Base-by-base conservation (phyloP, 2,888 invertebrate genomes). In the Lottia gigantea region DNA sequence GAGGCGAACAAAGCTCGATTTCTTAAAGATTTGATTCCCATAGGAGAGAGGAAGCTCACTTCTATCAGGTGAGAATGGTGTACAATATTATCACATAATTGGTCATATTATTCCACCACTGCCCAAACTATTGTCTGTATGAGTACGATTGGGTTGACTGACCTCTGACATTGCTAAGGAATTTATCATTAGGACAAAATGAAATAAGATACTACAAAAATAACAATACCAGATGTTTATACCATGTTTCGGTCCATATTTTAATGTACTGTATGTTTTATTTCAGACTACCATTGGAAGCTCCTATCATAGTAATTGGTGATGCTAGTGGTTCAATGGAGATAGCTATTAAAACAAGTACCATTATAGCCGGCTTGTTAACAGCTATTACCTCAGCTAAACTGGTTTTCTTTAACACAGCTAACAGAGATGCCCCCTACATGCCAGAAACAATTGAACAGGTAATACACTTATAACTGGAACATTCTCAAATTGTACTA, bases 261-360 rank as follows among this genome's bases (percentile, higher is more conserved):
- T n/a, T n/a, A n/a, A n/a, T n/a, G n/a, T n/a, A n/a, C n/a, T n/a
- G n/a, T n/a, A n/a, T n/a, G n/a, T n/a, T n/a, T n/a, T 49, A 7
- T 71, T 71, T 15, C 67, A 86, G 85, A 46, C 74, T 88, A 31
- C 79, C 83, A 1, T 72, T 88, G 61, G 87, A 87, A 66, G 73
- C 84, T 0, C 88, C 88, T 0, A 82, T 88, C 40, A 86, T 86
- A 46, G 87, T 88, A n/a, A 81, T 88, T 26, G 88, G 88, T 7
- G 88, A 88, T 77, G 85, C 85, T 14, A 87, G 87, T 0, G 80
- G 82, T 0, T 87, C 86, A n/a, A 88, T 88, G 88, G 80, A 84
- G 46, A 84, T 88, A 19, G 88, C 88, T 40, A 87, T 88, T 64
- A 75, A 83, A 31, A 88, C 87, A 14, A 84, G 86, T 64, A 86